Base-by-base conservation (phyloP, 2,113 vertebrate genomes). In the Pimephales promelas region DNA sequence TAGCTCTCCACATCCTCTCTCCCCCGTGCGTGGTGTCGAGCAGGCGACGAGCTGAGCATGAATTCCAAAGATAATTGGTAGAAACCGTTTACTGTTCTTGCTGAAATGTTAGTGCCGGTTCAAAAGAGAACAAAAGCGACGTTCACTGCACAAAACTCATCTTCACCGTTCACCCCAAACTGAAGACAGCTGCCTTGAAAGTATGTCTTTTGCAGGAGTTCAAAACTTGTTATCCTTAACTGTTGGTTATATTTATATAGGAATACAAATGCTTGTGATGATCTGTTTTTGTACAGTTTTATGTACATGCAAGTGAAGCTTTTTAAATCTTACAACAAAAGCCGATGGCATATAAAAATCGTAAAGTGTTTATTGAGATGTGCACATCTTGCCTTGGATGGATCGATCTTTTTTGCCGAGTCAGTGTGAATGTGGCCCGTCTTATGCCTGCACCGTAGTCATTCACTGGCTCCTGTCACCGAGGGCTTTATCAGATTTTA, bases 211-310 rank as follows among this genome's bases (percentile, higher is more conserved):
- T 93, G 90, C 92, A 92, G 92, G 92, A 94, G 92, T 93, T 91
- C 89, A 89, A 93, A 79, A 93, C 88, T 93, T 92, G 92, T 93
- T 94, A 95, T 96, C 95, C 95, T 87, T 97, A 95, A 95, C 94
- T 95, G 96, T 97, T 95, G 96, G 95, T 97, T 95, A 96, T 97
- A 96, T 97, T 96, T 97, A 97, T 96, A 97, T 96, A 94, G 92
- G 92, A 94, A 95, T 81, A 84, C 92, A 92, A 93, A 90, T 97
- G 95, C 96, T 97, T 96, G 96, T 97, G 96, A 97, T 97, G 96
- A 96, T 95, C 96, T 97, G 96, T 96, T 96, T 94, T 97, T 95
- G 97, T 97, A 98, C 96, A 98, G 96, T 97, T 98, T 97, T 97
- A 97, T 98, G 97, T 98, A 98, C 96, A 97, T 97, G 97, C 94